These are phyloP conservation scores for Epicauta chinensis DNA, from an alignment of 1,140 invertebrate genomes.

Conservation along the genomic window DNA sequence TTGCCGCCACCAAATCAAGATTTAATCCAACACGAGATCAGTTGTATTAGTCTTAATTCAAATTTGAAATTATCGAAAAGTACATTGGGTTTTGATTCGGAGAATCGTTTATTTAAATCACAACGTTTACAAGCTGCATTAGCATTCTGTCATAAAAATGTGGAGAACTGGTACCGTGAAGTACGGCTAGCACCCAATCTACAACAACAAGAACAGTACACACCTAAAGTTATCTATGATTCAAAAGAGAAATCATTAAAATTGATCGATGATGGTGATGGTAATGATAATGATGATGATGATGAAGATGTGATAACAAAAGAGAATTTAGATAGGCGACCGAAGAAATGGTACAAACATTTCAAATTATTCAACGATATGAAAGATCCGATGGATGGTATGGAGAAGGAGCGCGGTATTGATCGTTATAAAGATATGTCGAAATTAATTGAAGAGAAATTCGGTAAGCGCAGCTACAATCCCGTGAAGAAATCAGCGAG, in stretches of 20 bases:
- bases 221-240: too few relatives aligned
- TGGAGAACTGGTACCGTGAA: slow-evolving; percentile 35
- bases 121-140: slow-evolving; percentile 33
- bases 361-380: slow-evolving; percentile 27
- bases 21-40: slow-evolving; percentile 27
- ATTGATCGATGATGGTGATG: too few relatives aligned
- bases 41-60: slow-evolving; percentile 33
- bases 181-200: slow-evolving; percentile 33
- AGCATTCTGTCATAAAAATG: slow-evolving; percentile 35
- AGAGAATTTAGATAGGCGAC: slow-evolving; percentile 34
- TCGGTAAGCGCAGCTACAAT: slow-evolving; percentile 33
- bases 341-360: slow-evolving; percentile 38
- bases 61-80: slow-evolving; percentile 29
- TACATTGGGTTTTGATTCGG: slow-evolving; percentile 35
- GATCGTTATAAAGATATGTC: slow-evolving; percentile 39
- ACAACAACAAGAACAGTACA: slow-evolving; percentile 14
- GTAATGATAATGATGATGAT: too few relatives aligned
- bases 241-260: too few relatives aligned
- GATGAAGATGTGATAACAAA: slow-evolving; percentile 22
- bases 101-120: slow-evolving; percentile 36
- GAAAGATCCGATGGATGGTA: slow-evolving; percentile 24
- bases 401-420: slow-evolving; percentile 32
- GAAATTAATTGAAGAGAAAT: slow-evolving; percentile 36
- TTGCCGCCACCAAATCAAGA: slow-evolving; percentile 26
- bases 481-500: slow-evolving; percentile 38